Evolutionary conservation across 2,113 vertebrate genomes (phyloP).

Genomic region (Numida meleagris): DNA sequence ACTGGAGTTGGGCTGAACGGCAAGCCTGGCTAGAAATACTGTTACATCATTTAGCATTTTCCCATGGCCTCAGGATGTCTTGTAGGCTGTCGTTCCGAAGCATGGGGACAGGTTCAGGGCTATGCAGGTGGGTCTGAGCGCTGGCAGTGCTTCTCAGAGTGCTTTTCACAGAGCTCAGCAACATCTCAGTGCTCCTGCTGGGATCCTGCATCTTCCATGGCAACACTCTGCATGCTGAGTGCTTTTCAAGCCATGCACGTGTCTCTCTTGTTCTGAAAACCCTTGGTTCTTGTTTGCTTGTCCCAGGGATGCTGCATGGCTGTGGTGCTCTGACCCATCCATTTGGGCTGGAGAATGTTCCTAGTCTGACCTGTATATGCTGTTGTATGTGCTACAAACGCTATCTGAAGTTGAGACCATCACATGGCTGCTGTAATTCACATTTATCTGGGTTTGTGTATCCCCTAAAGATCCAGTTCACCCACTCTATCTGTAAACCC

Average conservation of each 20-base stretch:
- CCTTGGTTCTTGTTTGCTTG: background rate
- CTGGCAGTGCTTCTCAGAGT: background rate
- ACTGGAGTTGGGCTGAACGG: background rate
- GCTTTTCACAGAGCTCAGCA: background rate
- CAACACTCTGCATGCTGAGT: background rate
- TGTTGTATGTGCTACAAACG: background rate
- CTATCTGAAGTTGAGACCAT: rapidly evolving
- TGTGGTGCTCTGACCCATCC: background rate
- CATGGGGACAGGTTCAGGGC: no score
- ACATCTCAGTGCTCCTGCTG: rapidly evolving
- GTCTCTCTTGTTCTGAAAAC: background rate
- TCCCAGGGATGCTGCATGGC: rapidly evolving
- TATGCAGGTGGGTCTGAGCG: background rate
- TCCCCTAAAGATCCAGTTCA: rapidly evolving
- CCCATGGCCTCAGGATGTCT: background rate
- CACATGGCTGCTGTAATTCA: background rate
- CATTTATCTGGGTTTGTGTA: rapidly evolving
- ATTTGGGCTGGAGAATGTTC: background rate
- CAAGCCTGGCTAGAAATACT: background rate
- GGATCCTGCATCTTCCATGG: background rate
- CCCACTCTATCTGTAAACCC: rapidly evolving
- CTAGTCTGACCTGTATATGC: background rate
- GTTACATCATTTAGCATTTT: background rate
- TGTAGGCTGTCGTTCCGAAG: background rate
- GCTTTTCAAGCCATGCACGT: rapidly evolving